These are phyloP conservation scores for Pollenia labialis DNA, from an alignment of 2,888 invertebrate species.

Conservation along the genomic window DNA sequence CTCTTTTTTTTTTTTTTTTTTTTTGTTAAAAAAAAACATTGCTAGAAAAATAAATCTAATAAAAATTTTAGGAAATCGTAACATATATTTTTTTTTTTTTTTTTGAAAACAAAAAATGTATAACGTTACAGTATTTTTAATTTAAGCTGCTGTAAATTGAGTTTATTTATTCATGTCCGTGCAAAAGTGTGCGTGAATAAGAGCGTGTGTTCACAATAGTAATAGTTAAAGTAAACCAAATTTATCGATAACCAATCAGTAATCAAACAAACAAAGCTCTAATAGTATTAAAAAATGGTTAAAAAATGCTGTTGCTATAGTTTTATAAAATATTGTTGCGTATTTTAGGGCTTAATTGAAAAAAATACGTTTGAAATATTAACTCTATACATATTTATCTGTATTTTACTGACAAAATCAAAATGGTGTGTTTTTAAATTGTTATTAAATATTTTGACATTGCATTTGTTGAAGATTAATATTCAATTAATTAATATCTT, in stretches of 20 bases:
- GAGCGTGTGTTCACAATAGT: not conserved
- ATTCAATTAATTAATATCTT: no score
- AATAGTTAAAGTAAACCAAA: slow-evolving; percentile 21
- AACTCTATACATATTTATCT: no score
- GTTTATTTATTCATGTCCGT: not conserved
- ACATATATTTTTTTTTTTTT: not conserved
- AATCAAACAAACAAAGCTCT: slow-evolving; percentile 8
- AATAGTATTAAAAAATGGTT: no score
- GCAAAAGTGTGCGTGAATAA: not conserved
- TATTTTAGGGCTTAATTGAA: no score
- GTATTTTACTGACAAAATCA: no score
- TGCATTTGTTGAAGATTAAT: no score
- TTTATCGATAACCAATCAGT: slow-evolving; percentile 11
- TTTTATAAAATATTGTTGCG: not conserved
- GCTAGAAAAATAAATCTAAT: not conserved
- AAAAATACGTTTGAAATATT: no score
- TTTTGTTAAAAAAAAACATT: no score
- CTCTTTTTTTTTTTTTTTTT: no score
- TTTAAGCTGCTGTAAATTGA: slow-evolving; percentile 5
- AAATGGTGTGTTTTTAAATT: no score
- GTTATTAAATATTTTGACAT: no score
- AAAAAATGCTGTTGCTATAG: not conserved
- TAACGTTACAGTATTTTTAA: not conserved
- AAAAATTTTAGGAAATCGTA: slow-evolving; percentile 13
- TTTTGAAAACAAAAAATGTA: not conserved